These are phyloP conservation scores for Epistrophe grossulariae DNA, from an alignment of 2,888 invertebrate species.

Conservation along the genomic window DNA sequence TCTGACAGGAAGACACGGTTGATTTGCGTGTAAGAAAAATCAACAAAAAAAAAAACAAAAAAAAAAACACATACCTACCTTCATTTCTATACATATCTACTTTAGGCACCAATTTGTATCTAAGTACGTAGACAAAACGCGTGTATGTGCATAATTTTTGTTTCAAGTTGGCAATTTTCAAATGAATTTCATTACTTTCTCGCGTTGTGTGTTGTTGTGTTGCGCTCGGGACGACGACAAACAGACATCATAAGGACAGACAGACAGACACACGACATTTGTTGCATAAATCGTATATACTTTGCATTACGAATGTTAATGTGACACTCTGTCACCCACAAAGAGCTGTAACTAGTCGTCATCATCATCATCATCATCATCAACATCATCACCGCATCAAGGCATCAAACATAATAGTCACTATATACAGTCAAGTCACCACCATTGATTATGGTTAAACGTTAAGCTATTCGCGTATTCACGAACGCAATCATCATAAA, in stretches of 20 bases:
- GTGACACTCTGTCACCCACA: conserved; percentile 51
- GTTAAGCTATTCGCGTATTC: conserved; percentile 35
- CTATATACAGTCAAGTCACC: not conserved
- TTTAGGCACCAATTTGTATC: conserved; percentile 69
- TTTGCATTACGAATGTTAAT: conserved; percentile 62
- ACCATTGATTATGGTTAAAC: conserved; percentile 28
- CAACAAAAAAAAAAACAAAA: not conserved
- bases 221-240: conserved; percentile 4
- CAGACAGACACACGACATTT: conserved; percentile 47
- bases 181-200: conserved; percentile 65
- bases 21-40: conserved; percentile 45
- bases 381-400: conserved; percentile 34
- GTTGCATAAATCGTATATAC: conserved; percentile 71
- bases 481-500: conserved; percentile 38
- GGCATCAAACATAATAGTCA: conserved; percentile 21
- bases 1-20: conserved; percentile 64
- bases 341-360: conserved; percentile 53
- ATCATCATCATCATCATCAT: conserved; percentile 55
- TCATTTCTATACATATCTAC: not conserved
- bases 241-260: conserved; percentile 19
- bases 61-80: no score
- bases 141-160: conserved; percentile 44
- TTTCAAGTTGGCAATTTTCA: conserved; percentile 52
- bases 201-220: not conserved
- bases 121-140: conserved; percentile 53